Base-by-base conservation (phyloP, 2,888 invertebrate species). In the Lepidocyrtinus sp. region DNA sequence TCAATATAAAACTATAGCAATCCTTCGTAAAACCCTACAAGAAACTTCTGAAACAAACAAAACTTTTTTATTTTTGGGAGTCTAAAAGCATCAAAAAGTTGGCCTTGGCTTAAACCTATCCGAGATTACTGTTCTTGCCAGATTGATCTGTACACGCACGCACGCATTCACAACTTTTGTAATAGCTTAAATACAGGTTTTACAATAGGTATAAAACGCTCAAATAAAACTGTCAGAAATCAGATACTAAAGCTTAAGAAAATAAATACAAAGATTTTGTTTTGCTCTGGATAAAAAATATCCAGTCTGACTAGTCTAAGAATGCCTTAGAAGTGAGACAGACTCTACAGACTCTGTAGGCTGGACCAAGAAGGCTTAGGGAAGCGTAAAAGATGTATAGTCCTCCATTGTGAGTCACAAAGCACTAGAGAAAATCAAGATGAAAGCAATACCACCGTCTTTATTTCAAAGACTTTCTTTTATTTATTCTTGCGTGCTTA, bases 241-340 rank as follows among this genome's bases (percentile, higher is more conserved):
- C 69, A 55, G 69, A 59, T 25, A 19, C 5, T 12, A 64, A 50
- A 25, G 69, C 59, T 70, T 70, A 70, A 59, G 69, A 70, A 70
- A 70, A 70, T 70, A 70, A 70, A 70, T 70, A 70, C 69, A 70
- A 36, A 59, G 69, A 70, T 70, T 70, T 70, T 70, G 22, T 5
- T 46, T 36, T 12, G 5, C 36, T 36, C 36, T 36, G 36, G 36
- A 36, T 12, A 36, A 5, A n/a, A n/a, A 36, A 36, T 36, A 36
- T 36, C 36, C 7, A 36, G 36, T 12, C 7, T 36, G 5, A 9
- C 36, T 9, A 36, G 36, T 9, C 36, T 9, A 36, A 36, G 36
- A 36, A 36, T 36, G 36, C 7, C 36, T 36, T 36, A 36, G 12
- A 36, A 36, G 36, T 36, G 7, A 36, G 7, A 5, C 55, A 67